Evolutionary conservation across 2,113 vertebrate species (phyloP), one percentile per base, ranked within the genome.

Genomic region (Corvus hawaiiensis): DNA sequence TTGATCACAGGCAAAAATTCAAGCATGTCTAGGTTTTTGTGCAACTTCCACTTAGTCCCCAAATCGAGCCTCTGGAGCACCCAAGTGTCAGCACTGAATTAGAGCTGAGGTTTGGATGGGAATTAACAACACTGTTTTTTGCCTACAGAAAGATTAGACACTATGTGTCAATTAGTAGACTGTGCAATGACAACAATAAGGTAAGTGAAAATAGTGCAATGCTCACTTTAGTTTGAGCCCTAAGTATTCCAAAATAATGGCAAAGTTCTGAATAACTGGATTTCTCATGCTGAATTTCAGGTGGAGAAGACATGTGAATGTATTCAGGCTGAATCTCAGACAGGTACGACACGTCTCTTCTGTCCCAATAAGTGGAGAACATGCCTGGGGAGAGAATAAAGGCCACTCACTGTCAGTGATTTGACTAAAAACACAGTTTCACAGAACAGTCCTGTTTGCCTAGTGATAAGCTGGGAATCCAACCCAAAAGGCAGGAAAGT

Each of bases 101-200:
- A 56, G 55, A 92, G 56, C 51, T 81, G 54, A 62, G 37, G 35
- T 87, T 89, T 80, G 59, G 56, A 87, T 80, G 78, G 79, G 81
- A 94, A 96, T 87, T 98, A 97, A 97, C 62, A 7, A 8, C 41
- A 2, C 55, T 97, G 61, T 97, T 94, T 94, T 96, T 98, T 94
- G 76, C 96, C 97, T 98, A 76, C 98, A 99, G 99, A 98, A 99
- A 99, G 98, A 99, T 99, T 98, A 99, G 99, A 98, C 99, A 99
- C 99, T 99, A 99, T 99, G 99, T 99, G 99, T 99, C 99, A 97
- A 98, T 99, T 98, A 99, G 99, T 98, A 98, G 98, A 98, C 98
- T 99, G 97, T 99, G 98, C 98, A 99, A 98, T 97, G 98, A 99
- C 98, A 99, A 98, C 98, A 99, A 98, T 98, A 99, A 99, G 99